Conservation (phyloP, 53 echinoderm and acorn worm species). For the Paelopatides confundens region DNA sequence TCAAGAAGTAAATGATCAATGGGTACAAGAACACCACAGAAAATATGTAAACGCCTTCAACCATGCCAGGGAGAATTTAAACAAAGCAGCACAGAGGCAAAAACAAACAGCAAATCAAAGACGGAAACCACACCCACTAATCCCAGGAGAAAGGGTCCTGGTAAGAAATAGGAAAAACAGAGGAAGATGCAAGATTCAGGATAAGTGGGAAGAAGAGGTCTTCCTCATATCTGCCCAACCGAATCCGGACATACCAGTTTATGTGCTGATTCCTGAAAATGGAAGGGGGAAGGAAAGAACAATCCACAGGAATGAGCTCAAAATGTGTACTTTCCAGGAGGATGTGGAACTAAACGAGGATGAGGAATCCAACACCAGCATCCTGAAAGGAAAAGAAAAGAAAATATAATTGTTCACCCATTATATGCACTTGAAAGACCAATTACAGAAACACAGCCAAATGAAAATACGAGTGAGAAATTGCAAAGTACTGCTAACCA, state of each 20-base stretch:
- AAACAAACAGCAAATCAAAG: neutral
- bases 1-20: neutral
- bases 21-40: conserved; percentile 32
- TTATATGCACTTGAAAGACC: no score
- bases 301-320: conserved; percentile 29
- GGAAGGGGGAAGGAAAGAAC: neutral
- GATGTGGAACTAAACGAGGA: neutral
- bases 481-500: no score
- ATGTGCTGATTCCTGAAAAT: conserved; percentile 1
- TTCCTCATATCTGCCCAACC: neutral
- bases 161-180: conserved; percentile 4
- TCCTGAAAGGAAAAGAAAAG: no score
- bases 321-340: conserved; percentile 5
- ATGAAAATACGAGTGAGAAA: no score
- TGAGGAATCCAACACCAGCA: no score
- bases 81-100: neutral
- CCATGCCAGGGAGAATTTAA: neutral
- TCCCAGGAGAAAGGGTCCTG: conserved; percentile 40
- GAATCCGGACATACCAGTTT: conserved; percentile 28
- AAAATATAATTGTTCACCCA: no score
- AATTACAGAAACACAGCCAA: no score
- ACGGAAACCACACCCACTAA: neutral
- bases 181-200: neutral
- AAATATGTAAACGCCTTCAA: neutral
- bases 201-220: neutral